Base-by-base conservation (phyloP, 2,888 invertebrate species). In the Colostygia pectinataria region DNA sequence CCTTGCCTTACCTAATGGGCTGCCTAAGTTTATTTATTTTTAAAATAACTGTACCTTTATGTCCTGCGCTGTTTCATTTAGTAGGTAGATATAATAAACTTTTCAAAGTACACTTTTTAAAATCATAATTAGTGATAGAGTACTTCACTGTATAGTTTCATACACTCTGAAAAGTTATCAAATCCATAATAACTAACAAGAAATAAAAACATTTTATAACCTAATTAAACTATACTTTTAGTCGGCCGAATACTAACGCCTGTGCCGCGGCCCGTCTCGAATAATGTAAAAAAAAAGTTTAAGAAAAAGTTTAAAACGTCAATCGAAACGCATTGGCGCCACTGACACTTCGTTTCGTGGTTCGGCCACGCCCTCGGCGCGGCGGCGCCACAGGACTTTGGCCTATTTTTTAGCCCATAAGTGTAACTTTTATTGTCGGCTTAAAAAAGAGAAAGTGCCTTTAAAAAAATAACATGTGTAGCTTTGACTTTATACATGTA, bases 261-360 rank as follows among this genome's bases (percentile, higher is more conserved):
- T 20, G 4, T 15, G 18, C 65, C 76, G 75, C 75, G 73, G 75
- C 78, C 71, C 69, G 76, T 68, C 68, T 57, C 47, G 60, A 67
- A 72, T 73, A 75, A 68, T 68, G 57, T 59, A 41, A 50, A 47
- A 48, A 47, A 49, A 66, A 62, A 37, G 9, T 9, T 37, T 24
- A 9, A 15, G 5, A 63, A 77, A 74, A 69, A 73, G 69, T 66
- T 57, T 60, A 71, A 78, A 79, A 80, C 72, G 78, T 78, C 76
- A 74, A 68, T 60, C 66, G 66, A 74, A 82, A 77, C 80, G 83
- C 71, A 68, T 74, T 72, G 84, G 84, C 83, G 84, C 84, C 84
- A 80, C 84, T 82, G 81, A 83, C 84, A 83, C 82, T 60, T 63
- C 57, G 66, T 61, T 66, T 61, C 53, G 46, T 43, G 66, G 68